Conservation (phyloP, 1,140 invertebrate species). For the Zaprionus ghesquierei region DNA sequence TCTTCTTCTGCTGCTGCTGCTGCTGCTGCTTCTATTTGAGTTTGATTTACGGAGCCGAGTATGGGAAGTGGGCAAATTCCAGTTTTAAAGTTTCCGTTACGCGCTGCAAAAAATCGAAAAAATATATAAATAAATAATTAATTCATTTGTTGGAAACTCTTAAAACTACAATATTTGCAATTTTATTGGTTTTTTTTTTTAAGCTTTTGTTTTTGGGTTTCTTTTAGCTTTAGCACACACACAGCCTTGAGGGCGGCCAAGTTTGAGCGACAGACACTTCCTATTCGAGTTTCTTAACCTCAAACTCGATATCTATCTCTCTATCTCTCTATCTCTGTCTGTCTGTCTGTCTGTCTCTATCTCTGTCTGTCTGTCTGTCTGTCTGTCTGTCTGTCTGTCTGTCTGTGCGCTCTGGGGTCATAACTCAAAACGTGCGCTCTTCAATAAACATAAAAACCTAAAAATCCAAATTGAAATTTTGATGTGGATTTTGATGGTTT, state of each 20-base stretch:
- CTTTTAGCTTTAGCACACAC: neutral
- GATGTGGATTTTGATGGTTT: constrained; percentile 2
- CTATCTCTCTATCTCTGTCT: neutral
- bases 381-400: neutral
- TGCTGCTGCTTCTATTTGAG: neutral
- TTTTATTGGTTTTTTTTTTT: neutral
- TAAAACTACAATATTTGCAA: neutral
- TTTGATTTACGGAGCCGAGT: neutral
- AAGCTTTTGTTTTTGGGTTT: constrained; percentile 1
- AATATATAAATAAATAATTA: constrained; percentile 9
- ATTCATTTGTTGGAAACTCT: neutral
- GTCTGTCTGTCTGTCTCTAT: neutral
- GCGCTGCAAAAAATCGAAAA: constrained; percentile 23
- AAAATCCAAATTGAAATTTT: constrained; percentile 7
- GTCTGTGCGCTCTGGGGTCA: neutral
- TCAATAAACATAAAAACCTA: constrained; percentile 12
- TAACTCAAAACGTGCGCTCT: constrained; percentile 23
- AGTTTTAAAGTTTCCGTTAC: neutral
- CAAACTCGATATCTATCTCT: neutral
- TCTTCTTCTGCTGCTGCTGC: neutral
- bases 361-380: too few relatives aligned
- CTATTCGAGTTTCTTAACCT: constrained; percentile 45
- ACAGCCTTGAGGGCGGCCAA: constrained; percentile 29
- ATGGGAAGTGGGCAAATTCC: neutral
- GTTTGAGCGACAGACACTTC: constrained; percentile 20